phyloP scores from a whole-genome alignment of 2,113 vertebrate genomes.

The Tupaia chinensis region DNA sequence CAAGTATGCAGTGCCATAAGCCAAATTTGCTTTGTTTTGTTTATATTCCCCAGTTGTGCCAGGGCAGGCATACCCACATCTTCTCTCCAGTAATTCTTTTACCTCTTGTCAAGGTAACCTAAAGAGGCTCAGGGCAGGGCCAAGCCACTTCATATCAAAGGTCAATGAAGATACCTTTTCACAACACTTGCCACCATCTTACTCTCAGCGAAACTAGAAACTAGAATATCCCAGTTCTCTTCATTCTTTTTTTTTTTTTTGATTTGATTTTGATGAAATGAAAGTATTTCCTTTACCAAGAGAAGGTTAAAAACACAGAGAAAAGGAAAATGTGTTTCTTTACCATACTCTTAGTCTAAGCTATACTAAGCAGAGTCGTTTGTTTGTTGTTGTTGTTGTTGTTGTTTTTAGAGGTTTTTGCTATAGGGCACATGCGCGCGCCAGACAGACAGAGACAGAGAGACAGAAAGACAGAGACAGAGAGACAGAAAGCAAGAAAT shows the following conservation, averaged over 20 bases:
- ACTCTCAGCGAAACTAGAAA: neutral
- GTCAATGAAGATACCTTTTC: neutral
- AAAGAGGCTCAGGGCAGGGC: neutral
- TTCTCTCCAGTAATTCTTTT: neutral
- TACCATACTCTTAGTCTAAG: neutral
- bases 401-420: no score
- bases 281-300: neutral
- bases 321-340: neutral
- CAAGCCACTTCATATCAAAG: fast-evolving
- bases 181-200: neutral
- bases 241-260: neutral
- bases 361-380: neutral
- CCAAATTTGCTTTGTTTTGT: neutral
- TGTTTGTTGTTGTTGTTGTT: neutral
- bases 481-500: no score
- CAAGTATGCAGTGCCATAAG: neutral
- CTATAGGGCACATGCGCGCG: no score
- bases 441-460: no score
- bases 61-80: fast-evolving
- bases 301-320: neutral
- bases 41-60: no score
- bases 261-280: neutral
- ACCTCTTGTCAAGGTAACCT: neutral
- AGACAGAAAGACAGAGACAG: no score
- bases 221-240: neutral